These are phyloP conservation scores for Tholera decimalis DNA, from an alignment of 2,888 invertebrate genomes.

Conservation along the genomic window DNA sequence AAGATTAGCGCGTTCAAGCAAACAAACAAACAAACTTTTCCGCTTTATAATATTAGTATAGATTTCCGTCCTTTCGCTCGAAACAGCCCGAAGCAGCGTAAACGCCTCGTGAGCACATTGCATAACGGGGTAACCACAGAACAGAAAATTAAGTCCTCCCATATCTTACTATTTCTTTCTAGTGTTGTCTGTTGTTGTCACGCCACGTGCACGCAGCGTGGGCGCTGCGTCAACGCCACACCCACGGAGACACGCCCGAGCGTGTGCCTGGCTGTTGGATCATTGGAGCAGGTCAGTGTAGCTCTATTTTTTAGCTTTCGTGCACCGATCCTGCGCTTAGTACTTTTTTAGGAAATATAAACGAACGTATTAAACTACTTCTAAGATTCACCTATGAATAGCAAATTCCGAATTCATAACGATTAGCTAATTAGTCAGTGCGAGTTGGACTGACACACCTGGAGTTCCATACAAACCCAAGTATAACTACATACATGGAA, in stretches of 20 bases:
- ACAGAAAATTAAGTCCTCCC: too few relatives aligned
- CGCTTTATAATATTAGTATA: too few relatives aligned
- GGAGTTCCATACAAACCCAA: too few relatives aligned
- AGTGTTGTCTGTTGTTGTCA: conserved; percentile 25
- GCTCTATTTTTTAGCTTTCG: neutral
- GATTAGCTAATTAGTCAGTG: too few relatives aligned
- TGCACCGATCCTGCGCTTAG: neutral
- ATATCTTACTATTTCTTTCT: neutral
- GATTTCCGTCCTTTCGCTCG: neutral
- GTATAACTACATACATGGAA: too few relatives aligned
- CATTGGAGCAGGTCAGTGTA: neutral
- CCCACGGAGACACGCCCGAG: conserved; percentile 24
- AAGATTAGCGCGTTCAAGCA: too few relatives aligned
- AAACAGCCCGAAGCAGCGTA: conserved; percentile 1
- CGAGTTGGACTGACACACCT: too few relatives aligned
- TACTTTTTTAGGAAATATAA: too few relatives aligned
- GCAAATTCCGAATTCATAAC: too few relatives aligned
- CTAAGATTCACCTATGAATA: too few relatives aligned
- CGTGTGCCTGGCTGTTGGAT: conserved; percentile 1
- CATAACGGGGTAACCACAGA: conserved; percentile 1
- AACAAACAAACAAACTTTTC: too few relatives aligned
- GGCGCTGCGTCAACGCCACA: conserved; percentile 39
- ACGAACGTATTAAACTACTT: too few relatives aligned
- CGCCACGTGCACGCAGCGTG: conserved; percentile 37
- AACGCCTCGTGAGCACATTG: conserved; percentile 11